Evolutionary conservation across 2,113 vertebrate species (phyloP).

Genomic region (Mastomys natalensis): DNA sequence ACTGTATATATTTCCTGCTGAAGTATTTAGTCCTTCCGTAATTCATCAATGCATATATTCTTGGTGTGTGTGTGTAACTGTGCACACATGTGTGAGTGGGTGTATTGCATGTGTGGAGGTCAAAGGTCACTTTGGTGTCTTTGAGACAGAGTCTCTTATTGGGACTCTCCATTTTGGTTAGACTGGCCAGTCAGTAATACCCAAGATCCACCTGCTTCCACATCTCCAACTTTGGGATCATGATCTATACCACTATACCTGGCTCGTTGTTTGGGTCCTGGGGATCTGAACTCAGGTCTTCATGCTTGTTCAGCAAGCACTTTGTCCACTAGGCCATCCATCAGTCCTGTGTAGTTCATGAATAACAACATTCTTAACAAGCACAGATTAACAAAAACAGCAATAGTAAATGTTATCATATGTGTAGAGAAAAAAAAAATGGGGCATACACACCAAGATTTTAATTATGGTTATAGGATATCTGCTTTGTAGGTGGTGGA

Average conservation of each 20-base stretch:
- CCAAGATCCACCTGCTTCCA: not conserved
- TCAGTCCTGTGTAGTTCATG: not conserved
- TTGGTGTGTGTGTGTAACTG: not conserved
- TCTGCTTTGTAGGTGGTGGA: not conserved
- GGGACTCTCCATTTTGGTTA: too few species aligned
- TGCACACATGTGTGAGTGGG: not conserved
- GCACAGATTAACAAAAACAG: not conserved
- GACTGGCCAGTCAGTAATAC: not conserved
- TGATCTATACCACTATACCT: not conserved
- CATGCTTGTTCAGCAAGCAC: not conserved
- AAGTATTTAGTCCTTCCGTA: not conserved
- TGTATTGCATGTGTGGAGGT: not conserved
- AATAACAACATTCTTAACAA: not conserved
- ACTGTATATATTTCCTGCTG: not conserved
- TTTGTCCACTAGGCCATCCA: not conserved
- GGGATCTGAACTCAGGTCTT: not conserved
- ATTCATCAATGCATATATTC: not conserved
- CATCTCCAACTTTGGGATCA: not conserved
- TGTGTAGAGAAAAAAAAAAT: not conserved
- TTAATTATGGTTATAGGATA: not conserved
- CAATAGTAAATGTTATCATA: not conserved
- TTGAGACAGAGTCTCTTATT: not conserved
- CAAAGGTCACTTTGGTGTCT: not conserved
- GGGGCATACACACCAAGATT: not conserved
- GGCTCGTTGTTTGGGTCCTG: not conserved